Conservation (phyloP, 2,113 vertebrate species). For the Nettapus auritus region DNA sequence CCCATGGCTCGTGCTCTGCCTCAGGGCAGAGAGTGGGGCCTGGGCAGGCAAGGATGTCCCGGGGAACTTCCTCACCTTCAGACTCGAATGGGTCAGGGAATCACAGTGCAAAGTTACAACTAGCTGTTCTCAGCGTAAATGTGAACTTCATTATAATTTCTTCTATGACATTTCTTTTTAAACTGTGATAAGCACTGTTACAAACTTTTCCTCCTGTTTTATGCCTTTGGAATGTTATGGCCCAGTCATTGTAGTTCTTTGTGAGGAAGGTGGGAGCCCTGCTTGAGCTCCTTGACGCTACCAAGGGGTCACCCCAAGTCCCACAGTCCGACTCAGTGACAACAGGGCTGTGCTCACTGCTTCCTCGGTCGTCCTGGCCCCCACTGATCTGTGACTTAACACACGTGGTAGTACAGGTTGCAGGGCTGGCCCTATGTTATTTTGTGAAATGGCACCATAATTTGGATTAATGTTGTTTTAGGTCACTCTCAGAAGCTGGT, state of each 20-base stretch:
- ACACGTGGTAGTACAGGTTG: background rate
- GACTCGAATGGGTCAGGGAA: background rate
- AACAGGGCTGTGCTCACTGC: background rate
- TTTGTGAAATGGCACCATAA: background rate
- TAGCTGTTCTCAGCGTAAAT: background rate
- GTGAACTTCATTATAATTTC: background rate
- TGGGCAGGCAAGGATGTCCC: background rate
- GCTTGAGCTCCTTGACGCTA: background rate
- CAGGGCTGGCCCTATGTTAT: background rate
- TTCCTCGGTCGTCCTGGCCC: background rate
- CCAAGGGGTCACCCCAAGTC: background rate
- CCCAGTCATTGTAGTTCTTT: background rate
- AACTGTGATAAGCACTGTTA: background rate
- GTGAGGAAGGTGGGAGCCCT: background rate
- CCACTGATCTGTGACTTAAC: background rate
- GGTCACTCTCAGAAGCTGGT: background rate
- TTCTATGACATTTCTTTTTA: background rate
- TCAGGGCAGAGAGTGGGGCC: background rate
- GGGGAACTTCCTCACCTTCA: background rate
- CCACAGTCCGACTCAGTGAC: accelerated
- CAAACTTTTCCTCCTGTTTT: background rate
- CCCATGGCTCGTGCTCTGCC: background rate
- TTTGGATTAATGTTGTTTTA: background rate
- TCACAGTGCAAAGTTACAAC: background rate
- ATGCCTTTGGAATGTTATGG: background rate